Percentiles rank a stretch among this genome's conserved stretches.
Conservation (phyloP, 1,140 invertebrate genomes). For the Drosophila triauraria region DNA sequence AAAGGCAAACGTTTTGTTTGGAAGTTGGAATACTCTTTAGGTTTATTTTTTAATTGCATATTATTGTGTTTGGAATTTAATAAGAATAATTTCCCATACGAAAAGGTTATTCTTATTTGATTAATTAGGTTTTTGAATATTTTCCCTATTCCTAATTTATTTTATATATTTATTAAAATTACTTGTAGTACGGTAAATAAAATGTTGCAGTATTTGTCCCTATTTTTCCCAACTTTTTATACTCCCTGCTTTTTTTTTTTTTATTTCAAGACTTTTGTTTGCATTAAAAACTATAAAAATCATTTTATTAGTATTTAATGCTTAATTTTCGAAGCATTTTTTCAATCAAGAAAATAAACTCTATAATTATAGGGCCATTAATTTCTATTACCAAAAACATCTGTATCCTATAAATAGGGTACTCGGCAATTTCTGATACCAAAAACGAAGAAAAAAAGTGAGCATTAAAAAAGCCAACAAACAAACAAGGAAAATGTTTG, state of each 20-base stretch:
- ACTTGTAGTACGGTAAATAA: background rate
- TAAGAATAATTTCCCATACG: background rate
- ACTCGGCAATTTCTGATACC: background rate
- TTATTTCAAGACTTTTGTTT: no score
- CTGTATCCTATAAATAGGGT: conserved; percentile 7
- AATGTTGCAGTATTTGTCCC: background rate
- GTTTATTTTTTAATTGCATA: background rate
- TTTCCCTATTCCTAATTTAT: background rate
- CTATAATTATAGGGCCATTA: background rate
- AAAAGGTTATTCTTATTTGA: background rate
- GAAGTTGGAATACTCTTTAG: background rate
- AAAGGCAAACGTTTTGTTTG: background rate
- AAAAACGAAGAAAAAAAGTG: background rate
- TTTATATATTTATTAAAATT: background rate
- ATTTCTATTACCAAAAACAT: conserved; percentile 8
- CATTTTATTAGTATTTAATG: background rate
- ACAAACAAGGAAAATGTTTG: conserved; percentile 33
- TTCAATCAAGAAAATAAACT: background rate
- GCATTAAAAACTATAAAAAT: background rate
- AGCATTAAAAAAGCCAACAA: conserved; percentile 21
- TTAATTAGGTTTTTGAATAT: background rate
- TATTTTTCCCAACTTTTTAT: no score
- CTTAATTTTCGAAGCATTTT: background rate
- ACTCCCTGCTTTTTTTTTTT: background rate
- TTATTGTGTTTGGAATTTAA: background rate